phyloP scores from a whole-genome alignment of 1,140 invertebrate genomes.

The Pantala flavescens region DNA sequence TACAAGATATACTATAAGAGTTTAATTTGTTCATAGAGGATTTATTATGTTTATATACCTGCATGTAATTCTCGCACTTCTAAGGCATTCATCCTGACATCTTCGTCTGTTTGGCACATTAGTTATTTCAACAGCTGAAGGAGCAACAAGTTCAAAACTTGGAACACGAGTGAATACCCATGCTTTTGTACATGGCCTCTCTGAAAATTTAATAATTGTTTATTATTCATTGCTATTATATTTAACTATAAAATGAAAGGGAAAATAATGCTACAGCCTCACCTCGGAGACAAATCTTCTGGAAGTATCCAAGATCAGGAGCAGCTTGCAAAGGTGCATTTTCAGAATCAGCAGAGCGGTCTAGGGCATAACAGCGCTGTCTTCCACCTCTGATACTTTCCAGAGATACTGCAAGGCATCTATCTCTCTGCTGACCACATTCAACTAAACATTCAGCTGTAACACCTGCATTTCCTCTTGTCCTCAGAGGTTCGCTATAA shows the following conservation, averaged over 20 bases:
- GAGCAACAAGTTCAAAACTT: slow-evolving; percentile 35
- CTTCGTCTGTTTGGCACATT: slow-evolving; percentile 33
- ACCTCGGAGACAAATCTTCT: slow-evolving; percentile 41
- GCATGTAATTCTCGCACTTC: slow-evolving; percentile 33
- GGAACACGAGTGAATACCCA: slow-evolving; percentile 42
- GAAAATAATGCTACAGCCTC: neutral
- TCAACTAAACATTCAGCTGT: slow-evolving; percentile 36
- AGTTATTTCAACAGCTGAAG: slow-evolving; percentile 31
- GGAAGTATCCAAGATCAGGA: slow-evolving; percentile 37
- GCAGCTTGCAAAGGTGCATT: slow-evolving; percentile 31
- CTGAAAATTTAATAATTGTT: slow-evolving; percentile 23
- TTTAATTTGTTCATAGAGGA: too few species aligned
- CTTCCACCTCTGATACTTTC: slow-evolving; percentile 32
- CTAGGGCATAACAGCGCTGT: slow-evolving; percentile 36
- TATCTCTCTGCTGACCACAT: slow-evolving; percentile 34
- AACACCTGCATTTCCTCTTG: slow-evolving; percentile 34
- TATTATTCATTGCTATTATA: neutral
- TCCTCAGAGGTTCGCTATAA: slow-evolving; percentile 30
- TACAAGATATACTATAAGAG: too few species aligned
- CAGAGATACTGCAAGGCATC: slow-evolving; percentile 36
- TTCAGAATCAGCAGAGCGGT: slow-evolving; percentile 33
- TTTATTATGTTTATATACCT: too few species aligned
- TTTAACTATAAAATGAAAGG: neutral
- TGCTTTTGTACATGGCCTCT: slow-evolving; percentile 34
- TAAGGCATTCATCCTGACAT: slow-evolving; percentile 38